Evolutionary conservation across 2,888 invertebrate species (phyloP).

Genomic region (Uropetala carovei): DNA sequence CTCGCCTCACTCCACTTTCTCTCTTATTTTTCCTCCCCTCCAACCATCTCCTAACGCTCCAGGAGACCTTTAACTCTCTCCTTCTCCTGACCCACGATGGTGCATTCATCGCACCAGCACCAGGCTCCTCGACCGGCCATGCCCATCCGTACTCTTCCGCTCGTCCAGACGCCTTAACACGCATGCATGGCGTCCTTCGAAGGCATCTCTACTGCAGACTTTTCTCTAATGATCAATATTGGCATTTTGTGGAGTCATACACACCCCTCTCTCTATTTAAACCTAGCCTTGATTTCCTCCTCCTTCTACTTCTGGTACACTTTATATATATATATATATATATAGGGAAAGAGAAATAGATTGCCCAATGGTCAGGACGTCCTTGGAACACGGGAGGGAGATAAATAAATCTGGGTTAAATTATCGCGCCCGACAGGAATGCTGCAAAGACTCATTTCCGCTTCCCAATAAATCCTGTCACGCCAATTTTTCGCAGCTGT

Average conservation of each 20-base stretch:
- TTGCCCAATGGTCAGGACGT: constrained; percentile 7
- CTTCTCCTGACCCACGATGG: too few relatives aligned
- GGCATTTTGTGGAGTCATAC: background rate
- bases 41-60: background rate
- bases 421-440: background rate
- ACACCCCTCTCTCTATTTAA: background rate
- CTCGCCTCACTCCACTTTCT: background rate
- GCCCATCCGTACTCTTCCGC: too few relatives aligned
- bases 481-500: too few relatives aligned
- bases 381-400: background rate
- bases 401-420: background rate
- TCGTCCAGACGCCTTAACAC: background rate
- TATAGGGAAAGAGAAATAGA: background rate
- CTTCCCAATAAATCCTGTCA: background rate
- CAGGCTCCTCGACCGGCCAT: too few relatives aligned
- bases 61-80: too few relatives aligned
- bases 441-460: background rate
- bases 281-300: background rate
- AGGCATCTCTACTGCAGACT: background rate
- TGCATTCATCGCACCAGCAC: too few relatives aligned
- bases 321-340: background rate
- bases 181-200: background rate
- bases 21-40: background rate
- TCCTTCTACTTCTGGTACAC: background rate
- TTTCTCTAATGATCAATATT: background rate